Base-by-base conservation (phyloP, 2,888 invertebrate species). In the Tetranychus truncatus region DNA sequence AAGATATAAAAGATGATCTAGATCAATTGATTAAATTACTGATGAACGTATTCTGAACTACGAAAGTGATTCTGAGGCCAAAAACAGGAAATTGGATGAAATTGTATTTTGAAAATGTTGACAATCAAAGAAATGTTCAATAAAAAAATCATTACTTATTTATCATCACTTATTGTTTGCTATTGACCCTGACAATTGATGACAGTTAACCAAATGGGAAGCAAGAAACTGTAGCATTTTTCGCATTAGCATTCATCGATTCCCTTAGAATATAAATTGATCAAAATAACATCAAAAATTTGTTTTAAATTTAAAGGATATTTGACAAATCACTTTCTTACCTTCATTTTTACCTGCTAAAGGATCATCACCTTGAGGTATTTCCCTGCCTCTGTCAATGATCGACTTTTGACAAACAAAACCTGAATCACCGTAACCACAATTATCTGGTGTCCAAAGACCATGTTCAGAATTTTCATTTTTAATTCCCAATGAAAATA, bases 321-420 rank as follows among this genome's bases (percentile, higher is more conserved):
- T 11, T 46, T 46, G 3, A 46, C 1, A 8, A 46, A 24, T 24
- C 24, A 1, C 21, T 9, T 18, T 18, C 9, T 69, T 69, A 24
- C 21, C 69, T 21, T 69, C 69, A 11, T 34, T 69, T 34, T 69
- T 69, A 69, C 69, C 69, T 18, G 69, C 69, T 69, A 69, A 24
- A 18, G 69, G 21, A 6, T 20, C 69, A 24, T 69, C 69, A n/a
- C 24, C 69, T 20, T 34, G 20, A 24, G 20, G 34, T 34, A 69
- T 69, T 69, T 69, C 69, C 7, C 55, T 55, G 11, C 24, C 69
- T 69, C 24, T 9, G 69, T 21, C 69, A 55, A 55, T 9, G 55
- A 55, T 55, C 55, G 7, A 55, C 21, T 65, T 65, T 73, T 73
- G 73, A n/a, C 73, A 73, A 8, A 73, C 66, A 24, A 65, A 73